Percentiles rank a stretch among this genome's conserved stretches.
Conservation (phyloP, 2,888 invertebrate genomes). For the Aplocera efformata region DNA sequence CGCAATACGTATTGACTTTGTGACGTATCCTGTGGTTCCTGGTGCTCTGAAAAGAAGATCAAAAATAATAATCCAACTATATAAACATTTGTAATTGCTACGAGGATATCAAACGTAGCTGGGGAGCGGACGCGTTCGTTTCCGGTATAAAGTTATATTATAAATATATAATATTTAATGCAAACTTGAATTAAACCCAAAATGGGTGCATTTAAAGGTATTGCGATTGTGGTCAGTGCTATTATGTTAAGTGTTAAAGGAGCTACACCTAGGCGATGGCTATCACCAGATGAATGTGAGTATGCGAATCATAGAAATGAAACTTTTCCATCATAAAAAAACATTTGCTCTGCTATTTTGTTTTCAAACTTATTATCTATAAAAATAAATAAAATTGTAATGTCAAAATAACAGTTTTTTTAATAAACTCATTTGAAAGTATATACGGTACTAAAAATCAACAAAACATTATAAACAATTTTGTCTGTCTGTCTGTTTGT, state of each 20-base stretch:
- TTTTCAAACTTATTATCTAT: no score
- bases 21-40: slow-evolving; percentile 14
- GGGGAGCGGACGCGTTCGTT: slow-evolving; percentile 26
- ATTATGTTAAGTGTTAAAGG: slow-evolving; percentile 28
- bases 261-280: slow-evolving; percentile 11
- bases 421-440: no score
- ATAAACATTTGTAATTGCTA: slow-evolving; percentile 32
- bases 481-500: no score
- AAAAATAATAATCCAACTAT: slow-evolving; percentile 19
- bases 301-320: background rate
- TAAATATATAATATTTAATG: slow-evolving; percentile 4
- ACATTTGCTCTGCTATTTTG: no score
- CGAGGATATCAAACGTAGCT: slow-evolving; percentile 33
- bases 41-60: background rate
- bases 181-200: slow-evolving; percentile 6
- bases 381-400: no score
- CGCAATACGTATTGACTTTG: slow-evolving; percentile 1
- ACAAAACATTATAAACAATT: no score
- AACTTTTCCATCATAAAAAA: no score
- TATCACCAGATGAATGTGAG: slow-evolving; percentile 18
- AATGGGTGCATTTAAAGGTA: slow-evolving; percentile 16
- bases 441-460: no score
- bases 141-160: slow-evolving; percentile 11
- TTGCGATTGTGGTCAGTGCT: slow-evolving; percentile 19
- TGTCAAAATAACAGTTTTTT: no score